A percentile compares a stretch with the other conserved stretches of the same genome.
phyloP scores from a whole-genome alignment of 2,113 vertebrate genomes.

The Elephas maximus region DNA sequence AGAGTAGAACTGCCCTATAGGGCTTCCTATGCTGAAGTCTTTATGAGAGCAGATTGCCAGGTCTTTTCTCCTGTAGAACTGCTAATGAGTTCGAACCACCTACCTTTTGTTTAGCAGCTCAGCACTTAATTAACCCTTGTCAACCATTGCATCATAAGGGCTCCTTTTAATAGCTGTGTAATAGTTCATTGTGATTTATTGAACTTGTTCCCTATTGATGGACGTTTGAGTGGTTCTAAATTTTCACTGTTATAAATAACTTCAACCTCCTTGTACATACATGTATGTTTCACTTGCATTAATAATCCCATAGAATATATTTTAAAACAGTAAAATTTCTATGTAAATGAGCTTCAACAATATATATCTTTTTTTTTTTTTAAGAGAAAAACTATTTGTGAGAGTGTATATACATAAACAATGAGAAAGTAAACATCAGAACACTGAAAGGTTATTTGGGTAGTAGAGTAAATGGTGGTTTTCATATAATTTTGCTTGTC shows the following conservation, averaged over 20 bases:
- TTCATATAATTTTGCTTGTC: neutral
- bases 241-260: neutral
- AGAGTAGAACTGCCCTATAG: too few relatives aligned
- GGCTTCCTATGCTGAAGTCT: too few relatives aligned
- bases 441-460: neutral
- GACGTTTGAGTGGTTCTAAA: neutral
- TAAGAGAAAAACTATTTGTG: neutral
- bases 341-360: neutral
- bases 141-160: too few relatives aligned
- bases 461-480: neutral
- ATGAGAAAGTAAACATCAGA: neutral
- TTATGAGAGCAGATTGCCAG: too few relatives aligned
- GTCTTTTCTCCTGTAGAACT: too few relatives aligned
- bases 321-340: neutral
- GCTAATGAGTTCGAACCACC: too few relatives aligned
- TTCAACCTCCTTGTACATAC: neutral
- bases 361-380: neutral
- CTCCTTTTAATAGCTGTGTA: neutral
- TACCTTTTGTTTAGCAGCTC: too few relatives aligned
- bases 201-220: neutral
- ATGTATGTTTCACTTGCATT: neutral
- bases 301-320: slow-evolving; percentile 15
- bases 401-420: neutral
- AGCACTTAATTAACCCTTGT: too few relatives aligned
- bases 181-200: neutral